These are phyloP conservation scores for Eurystomus gularis DNA, from an alignment of 2,113 vertebrate species.

Conservation along the genomic window DNA sequence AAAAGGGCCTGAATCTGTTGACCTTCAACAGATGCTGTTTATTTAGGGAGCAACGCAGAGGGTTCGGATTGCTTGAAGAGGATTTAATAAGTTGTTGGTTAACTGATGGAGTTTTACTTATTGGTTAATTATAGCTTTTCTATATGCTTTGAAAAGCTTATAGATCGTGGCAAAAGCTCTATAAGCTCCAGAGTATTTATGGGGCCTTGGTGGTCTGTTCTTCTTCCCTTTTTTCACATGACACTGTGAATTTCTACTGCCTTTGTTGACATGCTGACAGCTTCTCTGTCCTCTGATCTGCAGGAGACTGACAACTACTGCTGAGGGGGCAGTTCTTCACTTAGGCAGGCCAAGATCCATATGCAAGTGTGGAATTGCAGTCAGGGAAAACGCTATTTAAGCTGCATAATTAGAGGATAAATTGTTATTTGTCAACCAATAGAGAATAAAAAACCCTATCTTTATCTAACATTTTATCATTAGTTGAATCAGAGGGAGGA, in stretches of 20 bases:
- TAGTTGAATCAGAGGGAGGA: conserved; percentile 40
- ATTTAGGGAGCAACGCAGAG: neutral
- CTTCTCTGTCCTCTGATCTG: neutral
- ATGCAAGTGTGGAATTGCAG: conserved; percentile 5
- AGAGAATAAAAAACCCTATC: conserved; percentile 24
- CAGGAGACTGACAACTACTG: conserved; percentile 25
- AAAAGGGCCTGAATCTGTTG: neutral
- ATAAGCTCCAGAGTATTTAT: neutral
- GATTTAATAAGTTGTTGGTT: neutral
- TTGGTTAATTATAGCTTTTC: neutral
- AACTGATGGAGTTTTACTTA: neutral
- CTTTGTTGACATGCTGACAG: conserved; percentile 10
- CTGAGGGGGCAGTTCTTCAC: neutral
- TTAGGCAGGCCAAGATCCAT: neutral
- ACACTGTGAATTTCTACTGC: neutral
- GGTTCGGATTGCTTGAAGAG: neutral
- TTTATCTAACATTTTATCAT: conserved; percentile 48
- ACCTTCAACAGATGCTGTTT: neutral
- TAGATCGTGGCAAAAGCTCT: neutral
- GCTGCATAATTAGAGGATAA: conserved; percentile 36
- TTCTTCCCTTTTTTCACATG: neutral
- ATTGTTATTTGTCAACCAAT: conserved; percentile 61
- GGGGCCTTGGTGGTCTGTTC: neutral
- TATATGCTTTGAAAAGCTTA: neutral
- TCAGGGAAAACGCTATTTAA: conserved; percentile 28